These are phyloP conservation scores for Gymnothorax javanicus DNA, from an alignment of 2,797 vertebrate species.

Conservation along the genomic window DNA sequence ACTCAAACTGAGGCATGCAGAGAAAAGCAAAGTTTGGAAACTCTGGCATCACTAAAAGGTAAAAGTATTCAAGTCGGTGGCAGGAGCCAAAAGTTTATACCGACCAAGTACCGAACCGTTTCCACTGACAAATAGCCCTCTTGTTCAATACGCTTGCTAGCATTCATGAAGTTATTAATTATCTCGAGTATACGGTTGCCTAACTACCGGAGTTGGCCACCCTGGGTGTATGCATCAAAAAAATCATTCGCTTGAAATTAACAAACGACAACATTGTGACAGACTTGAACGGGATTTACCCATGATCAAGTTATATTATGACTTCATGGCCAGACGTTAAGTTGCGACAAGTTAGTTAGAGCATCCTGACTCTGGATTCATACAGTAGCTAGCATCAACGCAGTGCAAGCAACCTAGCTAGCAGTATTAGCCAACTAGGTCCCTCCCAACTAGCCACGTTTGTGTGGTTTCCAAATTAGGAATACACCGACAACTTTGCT, in stretches of 20 bases:
- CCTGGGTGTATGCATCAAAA: not conserved
- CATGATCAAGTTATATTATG: not conserved
- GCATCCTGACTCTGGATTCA: not conserved
- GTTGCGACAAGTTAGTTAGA: not conserved
- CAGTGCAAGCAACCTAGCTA: conserved; percentile 6
- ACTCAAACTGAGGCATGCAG: not conserved
- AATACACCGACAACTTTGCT: not conserved
- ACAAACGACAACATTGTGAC: no score
- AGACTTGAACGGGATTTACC: not conserved
- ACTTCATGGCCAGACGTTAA: not conserved
- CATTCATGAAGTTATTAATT: not conserved
- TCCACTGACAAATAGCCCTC: not conserved
- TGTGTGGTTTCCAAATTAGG: not conserved
- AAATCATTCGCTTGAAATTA: no score
- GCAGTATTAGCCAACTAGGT: not conserved
- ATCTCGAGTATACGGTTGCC: not conserved
- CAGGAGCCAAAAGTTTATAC: not conserved
- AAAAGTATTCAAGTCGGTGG: not conserved
- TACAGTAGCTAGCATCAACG: not conserved
- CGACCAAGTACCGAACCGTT: not conserved
- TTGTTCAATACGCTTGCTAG: not conserved
- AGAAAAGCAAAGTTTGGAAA: not conserved
- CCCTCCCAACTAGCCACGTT: not conserved
- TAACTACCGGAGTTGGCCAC: not conserved
- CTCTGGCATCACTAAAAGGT: not conserved